Evolutionary conservation across 2,888 invertebrate genomes (phyloP).

Genomic region (Cryptocephalus primarius): DNA sequence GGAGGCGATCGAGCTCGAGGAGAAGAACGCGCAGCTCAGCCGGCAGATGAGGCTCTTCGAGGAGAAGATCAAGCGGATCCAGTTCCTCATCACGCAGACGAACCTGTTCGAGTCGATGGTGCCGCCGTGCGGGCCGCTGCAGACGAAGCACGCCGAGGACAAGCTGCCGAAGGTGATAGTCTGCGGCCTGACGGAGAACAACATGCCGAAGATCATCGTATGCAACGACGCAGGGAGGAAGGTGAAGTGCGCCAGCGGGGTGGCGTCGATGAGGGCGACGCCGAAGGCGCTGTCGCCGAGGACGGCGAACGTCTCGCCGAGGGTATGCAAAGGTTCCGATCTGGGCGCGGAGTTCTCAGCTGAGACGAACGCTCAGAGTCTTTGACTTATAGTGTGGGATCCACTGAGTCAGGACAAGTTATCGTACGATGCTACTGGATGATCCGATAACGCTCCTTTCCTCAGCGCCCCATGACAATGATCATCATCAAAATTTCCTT

Average conservation of each 20-base stretch:
- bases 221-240: conserved; percentile 31
- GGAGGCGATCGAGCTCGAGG: conserved; percentile 45
- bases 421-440: no score
- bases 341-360: not conserved
- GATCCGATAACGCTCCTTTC: no score
- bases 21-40: conserved; percentile 46
- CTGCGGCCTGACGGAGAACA: conserved; percentile 41
- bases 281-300: not conserved
- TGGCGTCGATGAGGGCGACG: not conserved
- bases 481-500: not conserved
- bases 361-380: no score
- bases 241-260: conserved; percentile 4
- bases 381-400: no score
- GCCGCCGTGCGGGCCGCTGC: conserved; percentile 18
- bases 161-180: conserved; percentile 43
- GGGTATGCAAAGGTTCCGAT: not conserved
- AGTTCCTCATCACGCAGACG: conserved; percentile 37
- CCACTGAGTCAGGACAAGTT: no score
- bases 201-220: conserved; percentile 44
- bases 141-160: conserved; percentile 25
- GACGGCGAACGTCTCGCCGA: conserved; percentile 1
- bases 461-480: no score
- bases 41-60: conserved; percentile 52
- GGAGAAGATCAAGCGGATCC: conserved; percentile 46
- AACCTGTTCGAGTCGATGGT: conserved; percentile 32